Evolutionary conservation across 1,140 invertebrate species (phyloP).

Genomic region (Drosophila kikkawai): DNA sequence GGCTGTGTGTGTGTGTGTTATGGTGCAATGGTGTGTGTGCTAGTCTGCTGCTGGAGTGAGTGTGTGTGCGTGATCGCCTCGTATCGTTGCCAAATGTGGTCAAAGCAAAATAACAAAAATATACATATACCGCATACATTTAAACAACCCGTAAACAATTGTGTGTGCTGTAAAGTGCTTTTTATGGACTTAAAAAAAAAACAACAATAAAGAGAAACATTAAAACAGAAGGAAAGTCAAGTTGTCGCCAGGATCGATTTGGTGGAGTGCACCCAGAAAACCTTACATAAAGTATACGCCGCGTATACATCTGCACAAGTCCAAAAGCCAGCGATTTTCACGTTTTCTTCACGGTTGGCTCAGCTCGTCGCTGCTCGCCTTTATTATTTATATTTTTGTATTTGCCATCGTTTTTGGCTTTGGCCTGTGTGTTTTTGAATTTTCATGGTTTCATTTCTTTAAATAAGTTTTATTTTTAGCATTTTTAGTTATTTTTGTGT

Average conservation of each 20-base stretch:
- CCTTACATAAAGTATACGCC: constrained; percentile 37
- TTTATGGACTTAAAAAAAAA: constrained; percentile 60
- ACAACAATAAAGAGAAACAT: background rate
- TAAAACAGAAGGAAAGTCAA: constrained; percentile 39
- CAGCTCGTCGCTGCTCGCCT: constrained; percentile 22
- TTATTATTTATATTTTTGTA: constrained; percentile 79
- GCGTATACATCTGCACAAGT: constrained; percentile 47
- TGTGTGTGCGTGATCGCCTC: constrained; percentile 47
- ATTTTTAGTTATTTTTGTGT: constrained; percentile 81
- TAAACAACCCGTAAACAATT: constrained; percentile 13
- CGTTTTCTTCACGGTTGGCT: constrained; percentile 21
- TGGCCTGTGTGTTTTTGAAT: constrained; percentile 72
- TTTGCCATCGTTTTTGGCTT: constrained; percentile 69
- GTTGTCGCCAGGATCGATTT: constrained; percentile 42
- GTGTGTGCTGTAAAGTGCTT: constrained; percentile 70
- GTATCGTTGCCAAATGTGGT: constrained; percentile 76
- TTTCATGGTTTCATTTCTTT: constrained; percentile 83
- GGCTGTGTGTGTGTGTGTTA: constrained; percentile 45
- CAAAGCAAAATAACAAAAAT: constrained; percentile 56
- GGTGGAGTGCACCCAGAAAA: constrained; percentile 8
- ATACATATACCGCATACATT: constrained; percentile 17
- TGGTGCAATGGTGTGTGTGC: constrained; percentile 36
- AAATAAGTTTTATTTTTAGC: constrained; percentile 83
- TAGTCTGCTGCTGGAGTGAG: constrained; percentile 42
- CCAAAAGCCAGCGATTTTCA: constrained; percentile 46